Evolutionary conservation across 2,888 invertebrate species (phyloP), one percentile per base, ranked within the genome.

Genomic region (Hydriomena furcata): DNA sequence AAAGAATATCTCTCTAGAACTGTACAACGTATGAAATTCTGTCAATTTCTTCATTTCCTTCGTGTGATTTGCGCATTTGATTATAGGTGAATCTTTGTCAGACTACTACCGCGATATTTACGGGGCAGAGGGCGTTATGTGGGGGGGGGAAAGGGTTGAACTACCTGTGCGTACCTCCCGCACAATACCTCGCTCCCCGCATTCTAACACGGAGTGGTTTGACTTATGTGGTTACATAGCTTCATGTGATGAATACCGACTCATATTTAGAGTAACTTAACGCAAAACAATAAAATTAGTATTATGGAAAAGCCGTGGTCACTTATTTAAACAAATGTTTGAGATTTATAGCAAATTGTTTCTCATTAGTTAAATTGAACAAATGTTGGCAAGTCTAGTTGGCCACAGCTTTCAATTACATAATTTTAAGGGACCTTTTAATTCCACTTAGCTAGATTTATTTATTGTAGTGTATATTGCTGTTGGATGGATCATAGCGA

Each of bases 351-450:
- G 57, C 46, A 51, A 47, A 54, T 44, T 49, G 37, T 53, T 64
- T 61, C 58, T 67, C 57, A 58, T 65, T n/a, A 60, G 57, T 60
- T 58, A 36, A 61, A 52, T 56, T 51, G 42, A 37, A 30, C 37
- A 25, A 52, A 37, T 38, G 25, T 36, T 24, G 71, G n/a, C 68
- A 63, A 76, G 81, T 75, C 61, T 84, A 82, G 71, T 88, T 89
- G 88, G 86, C 80, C 88, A 84, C 84, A 66, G 85, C 79, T 85
- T 82, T 77, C 70, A 82, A 81, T 79, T 85, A 85, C 82, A 84
- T 90, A 90, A 87, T 89, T 88, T 83, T 89, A 89, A 89, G 90
- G 90, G 89, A 89, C 90, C 89, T 89, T 31, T 87, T 79, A 89
- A 88, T 89, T 89, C 89, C 89, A 88, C 77, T 88, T 89, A 89